Conservation (phyloP, 2,888 invertebrate genomes). For the Idaea biselata region DNA sequence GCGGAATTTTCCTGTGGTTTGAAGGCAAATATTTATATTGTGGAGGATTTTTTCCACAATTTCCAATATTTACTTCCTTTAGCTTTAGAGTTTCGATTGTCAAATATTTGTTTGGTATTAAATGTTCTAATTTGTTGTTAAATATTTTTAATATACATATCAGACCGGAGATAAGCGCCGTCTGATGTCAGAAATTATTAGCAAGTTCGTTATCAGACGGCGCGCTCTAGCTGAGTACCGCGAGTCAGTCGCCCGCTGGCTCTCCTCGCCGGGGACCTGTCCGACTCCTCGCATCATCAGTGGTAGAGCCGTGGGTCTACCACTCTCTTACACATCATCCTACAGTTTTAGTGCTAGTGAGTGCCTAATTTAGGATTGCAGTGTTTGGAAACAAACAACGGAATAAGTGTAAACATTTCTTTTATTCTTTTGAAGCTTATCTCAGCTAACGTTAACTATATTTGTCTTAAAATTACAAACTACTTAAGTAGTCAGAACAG, state of each 20-base stretch:
- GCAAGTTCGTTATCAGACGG: conserved; percentile 33
- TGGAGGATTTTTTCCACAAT: neutral
- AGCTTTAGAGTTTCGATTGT: neutral
- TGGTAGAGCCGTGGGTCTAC: conserved; percentile 3
- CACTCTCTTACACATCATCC: conserved; percentile 20
- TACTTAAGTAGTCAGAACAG: conserved; percentile 76
- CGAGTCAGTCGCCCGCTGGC: conserved; percentile 40
- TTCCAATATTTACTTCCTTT: neutral
- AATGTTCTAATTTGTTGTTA: conserved; percentile 1
- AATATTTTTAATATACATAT: conserved; percentile 23
- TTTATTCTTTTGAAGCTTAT: conserved; percentile 62
- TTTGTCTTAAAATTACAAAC: conserved; percentile 59
- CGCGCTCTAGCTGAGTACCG: conserved; percentile 21
- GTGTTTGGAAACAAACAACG: conserved; percentile 42
- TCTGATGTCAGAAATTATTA: conserved; percentile 24
- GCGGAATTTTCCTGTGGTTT: neutral
- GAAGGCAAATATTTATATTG: neutral
- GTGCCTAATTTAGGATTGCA: conserved; percentile 21
- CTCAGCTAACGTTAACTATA: conserved; percentile 53
- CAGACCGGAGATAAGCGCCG: conserved; percentile 33
- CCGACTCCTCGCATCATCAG: conserved; percentile 11
- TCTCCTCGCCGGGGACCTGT: conserved; percentile 32
- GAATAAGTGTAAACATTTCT: conserved; percentile 51
- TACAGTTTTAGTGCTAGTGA: conserved; percentile 30
- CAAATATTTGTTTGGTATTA: neutral